Percentiles rank a stretch among this genome's conserved stretches.
Evolutionary conservation across 2,797 vertebrate genomes (phyloP).

Genomic region (Diplodus sargus): DNA sequence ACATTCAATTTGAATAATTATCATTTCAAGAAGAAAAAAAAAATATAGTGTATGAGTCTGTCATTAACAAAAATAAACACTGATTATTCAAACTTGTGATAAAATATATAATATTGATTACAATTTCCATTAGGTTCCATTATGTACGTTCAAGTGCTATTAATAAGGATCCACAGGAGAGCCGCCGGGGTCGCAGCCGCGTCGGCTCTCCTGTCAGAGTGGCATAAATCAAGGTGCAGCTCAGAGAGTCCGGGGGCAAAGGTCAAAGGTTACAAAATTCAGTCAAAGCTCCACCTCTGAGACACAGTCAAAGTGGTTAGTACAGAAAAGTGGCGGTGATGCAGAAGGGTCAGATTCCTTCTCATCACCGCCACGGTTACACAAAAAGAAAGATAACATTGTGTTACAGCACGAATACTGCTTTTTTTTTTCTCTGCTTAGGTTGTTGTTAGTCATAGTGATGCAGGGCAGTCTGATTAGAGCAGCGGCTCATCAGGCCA

Average conservation of each 20-base stretch:
- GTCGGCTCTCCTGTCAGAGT: constrained; percentile 69
- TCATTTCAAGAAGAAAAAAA: constrained; percentile 62
- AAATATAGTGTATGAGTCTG: constrained; percentile 75
- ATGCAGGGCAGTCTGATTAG: constrained; percentile 48
- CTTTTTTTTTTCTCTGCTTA: constrained; percentile 37
- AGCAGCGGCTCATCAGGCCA: constrained; percentile 24
- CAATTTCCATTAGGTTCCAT: constrained; percentile 77
- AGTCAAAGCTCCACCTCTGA: constrained; percentile 83
- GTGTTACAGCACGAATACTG: constrained; percentile 59
- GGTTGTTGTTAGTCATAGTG: constrained; percentile 44
- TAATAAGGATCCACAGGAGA: constrained; percentile 76
- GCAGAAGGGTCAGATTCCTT: constrained; percentile 38
- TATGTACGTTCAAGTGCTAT: constrained; percentile 88
- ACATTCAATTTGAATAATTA: constrained; percentile 87
- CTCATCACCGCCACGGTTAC: constrained; percentile 52
- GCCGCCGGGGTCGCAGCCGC: constrained; percentile 42
- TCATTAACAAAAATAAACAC: constrained; percentile 82
- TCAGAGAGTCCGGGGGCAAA: constrained; percentile 75
- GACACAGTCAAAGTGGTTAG: constrained; percentile 84
- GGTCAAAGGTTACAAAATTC: constrained; percentile 79
- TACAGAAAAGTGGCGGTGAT: constrained; percentile 57
- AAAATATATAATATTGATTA: constrained; percentile 83
- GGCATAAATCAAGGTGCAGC: constrained; percentile 83
- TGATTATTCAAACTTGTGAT: constrained; percentile 82
- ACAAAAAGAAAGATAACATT: constrained; percentile 51